Evolutionary conservation across 2,113 vertebrate species (phyloP), one percentile per base, ranked within the genome.

Genomic region (Myodes glareolus): DNA sequence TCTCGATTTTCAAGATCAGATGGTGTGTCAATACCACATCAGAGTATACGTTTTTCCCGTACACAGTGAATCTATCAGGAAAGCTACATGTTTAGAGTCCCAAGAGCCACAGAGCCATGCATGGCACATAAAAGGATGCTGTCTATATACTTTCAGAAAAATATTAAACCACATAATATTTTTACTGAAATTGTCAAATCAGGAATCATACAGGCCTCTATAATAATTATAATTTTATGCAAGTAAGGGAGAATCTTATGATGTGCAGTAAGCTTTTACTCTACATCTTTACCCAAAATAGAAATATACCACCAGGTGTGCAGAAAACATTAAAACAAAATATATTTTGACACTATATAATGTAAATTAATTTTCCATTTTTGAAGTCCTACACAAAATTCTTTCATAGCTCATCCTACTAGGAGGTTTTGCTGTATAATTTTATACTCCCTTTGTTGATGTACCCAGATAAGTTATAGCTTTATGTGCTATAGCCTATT

Each of bases 311-410:
- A 75, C 88, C 87, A 75, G 39, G 86, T 81, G 31, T 19, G 36
- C 42, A 88, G 45, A 92, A 93, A 97, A 82, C 67, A 92, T 67
- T 76, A 58, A 89, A 50, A 90, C 21, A 90, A 68, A 39, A 65
- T 90, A 78, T 76, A 81, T n/a, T 68, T 92, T 90, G 33, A 72
- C 52, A 89, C 87, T 96, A 95, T 81, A 88, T 94, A 67, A 70
- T 87, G 42, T 94, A 95, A 97, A 96, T 97, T 94, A 7, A 70
- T 88, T 88, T 96, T 96, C n/a, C 73, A 80, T 75, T 96, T 97
- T 84, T 47, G 94, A 88, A 77, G 9, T 63, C 63, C 61, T 88
- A 89, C 94, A 72, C 50, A 67, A 75, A 85, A 7, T 88, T 93
- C 55, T 97, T 73, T 91, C 87, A 90, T 94, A 90, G 50, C 12